phyloP scores from a whole-genome alignment of 1,140 invertebrate genomes.

The Oscheius sp. region DNA sequence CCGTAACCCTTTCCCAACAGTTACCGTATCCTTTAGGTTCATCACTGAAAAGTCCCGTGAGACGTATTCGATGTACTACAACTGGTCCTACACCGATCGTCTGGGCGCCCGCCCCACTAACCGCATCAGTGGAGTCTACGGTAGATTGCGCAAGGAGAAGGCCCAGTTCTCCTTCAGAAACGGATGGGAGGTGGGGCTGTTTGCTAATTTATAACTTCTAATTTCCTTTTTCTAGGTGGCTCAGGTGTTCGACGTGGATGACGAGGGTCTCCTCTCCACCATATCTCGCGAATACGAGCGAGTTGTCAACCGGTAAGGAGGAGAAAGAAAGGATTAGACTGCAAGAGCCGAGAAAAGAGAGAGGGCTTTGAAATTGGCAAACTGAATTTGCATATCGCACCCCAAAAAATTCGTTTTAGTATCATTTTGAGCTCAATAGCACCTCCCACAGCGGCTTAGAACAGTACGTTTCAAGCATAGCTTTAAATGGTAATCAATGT shows the following conservation, averaged over 20 bases:
- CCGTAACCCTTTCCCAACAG: no score
- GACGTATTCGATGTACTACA: conserved; percentile 47
- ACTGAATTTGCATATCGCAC: no score
- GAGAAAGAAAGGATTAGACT: no score
- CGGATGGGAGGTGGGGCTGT: conserved; percentile 37
- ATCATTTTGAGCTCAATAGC: no score
- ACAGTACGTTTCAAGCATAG: no score
- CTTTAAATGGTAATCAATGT: no score
- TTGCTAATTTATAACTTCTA: not conserved
- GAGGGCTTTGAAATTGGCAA: no score
- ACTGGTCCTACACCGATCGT: conserved; percentile 45
- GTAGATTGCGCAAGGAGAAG: conserved; percentile 35
- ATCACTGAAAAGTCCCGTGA: conserved; percentile 38
- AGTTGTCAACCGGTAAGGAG: conserved; percentile 39
- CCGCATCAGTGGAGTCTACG: conserved; percentile 42
- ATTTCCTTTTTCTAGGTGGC: conserved; percentile 19
- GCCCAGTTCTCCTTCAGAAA: conserved; percentile 44
- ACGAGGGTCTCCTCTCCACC: conserved; percentile 35
- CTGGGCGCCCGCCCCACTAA: conserved; percentile 38
- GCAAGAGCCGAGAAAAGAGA: no score
- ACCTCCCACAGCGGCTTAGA: no score
- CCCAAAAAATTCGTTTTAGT: no score
- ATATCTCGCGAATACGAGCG: conserved; percentile 39
- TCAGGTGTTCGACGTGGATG: conserved; percentile 39
- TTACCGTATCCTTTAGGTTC: no score